These are phyloP conservation scores for Trachops cirrhosus DNA, from an alignment of 2,797 vertebrate genomes.

Conservation along the genomic window DNA sequence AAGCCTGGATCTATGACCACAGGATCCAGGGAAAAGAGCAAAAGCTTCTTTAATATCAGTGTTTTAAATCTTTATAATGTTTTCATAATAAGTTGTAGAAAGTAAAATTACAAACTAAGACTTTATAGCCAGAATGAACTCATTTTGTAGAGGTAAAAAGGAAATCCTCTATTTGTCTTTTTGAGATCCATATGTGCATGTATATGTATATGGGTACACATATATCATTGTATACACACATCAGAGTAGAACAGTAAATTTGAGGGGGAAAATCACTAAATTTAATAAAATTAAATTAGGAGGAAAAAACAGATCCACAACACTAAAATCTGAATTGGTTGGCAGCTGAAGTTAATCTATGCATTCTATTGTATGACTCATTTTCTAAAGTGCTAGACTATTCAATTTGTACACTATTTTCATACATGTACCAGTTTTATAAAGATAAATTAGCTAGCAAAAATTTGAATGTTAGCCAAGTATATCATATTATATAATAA, in stretches of 20 bases:
- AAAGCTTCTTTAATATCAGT: neutral
- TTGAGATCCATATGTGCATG: neutral
- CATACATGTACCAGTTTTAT: neutral
- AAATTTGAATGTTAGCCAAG: neutral
- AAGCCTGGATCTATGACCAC: neutral
- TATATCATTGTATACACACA: neutral
- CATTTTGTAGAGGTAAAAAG: neutral
- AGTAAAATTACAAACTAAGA: neutral
- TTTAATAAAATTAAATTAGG: neutral
- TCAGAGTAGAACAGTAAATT: neutral
- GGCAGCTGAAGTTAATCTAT: neutral
- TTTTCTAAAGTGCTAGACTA: neutral
- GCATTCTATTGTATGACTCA: neutral
- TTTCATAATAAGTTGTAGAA: neutral
- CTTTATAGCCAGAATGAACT: neutral
- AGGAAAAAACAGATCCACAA: neutral
- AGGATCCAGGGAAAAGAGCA: neutral
- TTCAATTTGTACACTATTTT: neutral
- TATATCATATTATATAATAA: neutral
- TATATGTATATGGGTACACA: neutral
- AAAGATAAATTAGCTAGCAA: neutral
- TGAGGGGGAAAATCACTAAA: neutral
- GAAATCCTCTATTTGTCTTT: neutral
- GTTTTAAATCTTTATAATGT: neutral
- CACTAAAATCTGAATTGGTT: neutral